Conservation (phyloP, 2,888 invertebrate species). For the Aricia artaxerxes region DNA sequence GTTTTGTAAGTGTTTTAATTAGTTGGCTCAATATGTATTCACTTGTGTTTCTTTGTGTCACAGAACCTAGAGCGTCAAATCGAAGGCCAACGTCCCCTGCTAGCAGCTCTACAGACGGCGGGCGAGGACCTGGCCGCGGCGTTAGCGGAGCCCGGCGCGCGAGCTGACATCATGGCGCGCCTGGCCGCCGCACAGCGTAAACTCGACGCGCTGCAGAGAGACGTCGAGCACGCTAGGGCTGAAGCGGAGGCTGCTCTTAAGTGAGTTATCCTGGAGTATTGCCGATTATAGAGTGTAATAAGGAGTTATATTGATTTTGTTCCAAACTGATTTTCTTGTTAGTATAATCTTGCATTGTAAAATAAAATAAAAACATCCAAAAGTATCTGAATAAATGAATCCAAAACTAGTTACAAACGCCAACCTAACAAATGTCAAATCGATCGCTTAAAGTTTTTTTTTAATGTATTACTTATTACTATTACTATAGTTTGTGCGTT, state of each 20-base stretch:
- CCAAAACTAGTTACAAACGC: no score
- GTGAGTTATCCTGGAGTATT: conserved; percentile 54
- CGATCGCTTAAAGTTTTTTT: no score
- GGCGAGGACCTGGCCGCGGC: conserved; percentile 93
- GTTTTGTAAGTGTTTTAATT: no score
- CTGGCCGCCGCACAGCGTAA: conserved; percentile 92
- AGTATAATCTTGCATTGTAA: no score
- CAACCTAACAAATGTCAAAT: no score
- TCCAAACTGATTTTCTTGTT: no score
- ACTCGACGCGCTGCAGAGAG: conserved; percentile 93
- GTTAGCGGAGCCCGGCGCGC: conserved; percentile 92
- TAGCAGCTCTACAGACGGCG: conserved; percentile 93
- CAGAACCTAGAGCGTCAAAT: conserved; percentile 90
- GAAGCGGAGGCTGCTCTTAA: conserved; percentile 91
- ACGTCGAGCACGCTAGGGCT: conserved; percentile 93
- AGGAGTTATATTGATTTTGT: no score
- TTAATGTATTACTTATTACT: no score
- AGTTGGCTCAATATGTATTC: background rate
- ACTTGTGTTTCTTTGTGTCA: conserved; percentile 7
- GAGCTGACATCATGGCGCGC: conserved; percentile 94
- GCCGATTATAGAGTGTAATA: no score
- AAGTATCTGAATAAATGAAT: no score
- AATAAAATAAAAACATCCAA: no score
- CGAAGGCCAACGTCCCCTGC: conserved; percentile 92
- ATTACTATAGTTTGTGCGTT: no score